Evolutionary conservation across 2,888 invertebrate genomes (phyloP), one percentile per base, ranked within the genome.

Genomic region (Hypercompe scribonia): DNA sequence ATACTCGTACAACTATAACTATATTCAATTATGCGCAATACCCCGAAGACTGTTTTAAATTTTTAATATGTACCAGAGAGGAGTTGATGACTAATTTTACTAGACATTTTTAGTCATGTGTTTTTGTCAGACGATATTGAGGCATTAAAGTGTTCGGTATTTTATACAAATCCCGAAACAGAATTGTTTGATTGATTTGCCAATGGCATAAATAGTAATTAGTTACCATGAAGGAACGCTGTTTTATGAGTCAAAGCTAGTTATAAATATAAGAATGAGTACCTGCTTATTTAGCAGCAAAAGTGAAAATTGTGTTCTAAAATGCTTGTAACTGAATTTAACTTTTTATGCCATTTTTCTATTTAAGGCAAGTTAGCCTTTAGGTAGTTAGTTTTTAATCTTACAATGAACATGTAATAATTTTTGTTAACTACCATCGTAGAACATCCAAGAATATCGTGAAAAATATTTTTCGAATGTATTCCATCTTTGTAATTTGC

Each of bases 1-100:
- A 36, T 33, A n/a, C 33, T 50, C n/a, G 46, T 33, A 67, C 36
- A 18, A 61, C 18, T 61, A 18, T 18, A 31, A 61, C 61, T 61
- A 7, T 28, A 61, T 36, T 54, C 54, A 68, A 34, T 68, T 68
- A 68, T 34, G n/a, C 54, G n/a, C 54, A 58, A 54, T n/a, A 68
- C 54, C 18, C n/a, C 0, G 24, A 54, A 15, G 3, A 54, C n/a
- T 54, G 24, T 50, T 54, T 34, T n/a, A n/a, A n/a, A n/a, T n/a
- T n/a, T n/a, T n/a, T 66, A 42, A 66, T 46, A 46, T 42, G 39
- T 66, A 66, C 21, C 31, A 31, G 42, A 28, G 31, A 66, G 10
- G 31, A 28, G 42, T 66, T 66, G 42, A 33, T 42, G 42, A 46
- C 21, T 8, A 31, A 61, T 61, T 61, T 61, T 28, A 7, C 7